Conservation (phyloP, 2,888 invertebrate species). For the Melieria picta region DNA sequence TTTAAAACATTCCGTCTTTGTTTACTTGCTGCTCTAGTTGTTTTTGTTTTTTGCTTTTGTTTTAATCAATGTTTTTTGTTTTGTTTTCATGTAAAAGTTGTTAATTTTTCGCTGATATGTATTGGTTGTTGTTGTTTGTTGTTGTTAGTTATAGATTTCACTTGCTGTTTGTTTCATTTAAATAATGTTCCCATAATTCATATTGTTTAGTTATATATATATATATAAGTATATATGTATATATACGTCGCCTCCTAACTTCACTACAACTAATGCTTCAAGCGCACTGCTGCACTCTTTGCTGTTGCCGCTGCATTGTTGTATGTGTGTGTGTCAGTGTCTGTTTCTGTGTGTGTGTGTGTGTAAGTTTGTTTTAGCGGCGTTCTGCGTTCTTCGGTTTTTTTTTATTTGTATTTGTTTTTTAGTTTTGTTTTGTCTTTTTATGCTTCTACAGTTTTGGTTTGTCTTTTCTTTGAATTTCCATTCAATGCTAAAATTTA, state of each 20-base stretch:
- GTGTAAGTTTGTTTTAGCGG: conserved; percentile 30
- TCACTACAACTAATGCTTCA: conserved; percentile 32
- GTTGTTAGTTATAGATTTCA: conserved; percentile 45
- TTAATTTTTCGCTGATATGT: conserved; percentile 47
- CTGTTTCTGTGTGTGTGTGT: conserved; percentile 43
- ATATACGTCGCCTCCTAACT: conserved; percentile 31
- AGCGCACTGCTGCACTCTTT: conserved; percentile 40
- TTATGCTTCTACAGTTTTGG: conserved; percentile 39
- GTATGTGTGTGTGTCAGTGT: conserved; percentile 40
- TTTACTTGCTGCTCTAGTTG: conserved; percentile 29
- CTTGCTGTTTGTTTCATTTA: conserved; percentile 35
- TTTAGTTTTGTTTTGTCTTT: conserved; percentile 43
- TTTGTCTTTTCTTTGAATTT: conserved; percentile 41
- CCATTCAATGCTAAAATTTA: conserved; percentile 9
- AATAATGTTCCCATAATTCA: conserved; percentile 64
- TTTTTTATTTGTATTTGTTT: conserved; percentile 31
- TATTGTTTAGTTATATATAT: conserved; percentile 56
- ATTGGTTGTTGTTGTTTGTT: conserved; percentile 44
- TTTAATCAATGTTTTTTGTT: conserved; percentile 15
- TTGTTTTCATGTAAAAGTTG: conserved; percentile 43
- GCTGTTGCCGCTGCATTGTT: conserved; percentile 32
- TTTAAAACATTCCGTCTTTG: conserved; percentile 17
- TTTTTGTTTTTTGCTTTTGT: conserved; percentile 17
- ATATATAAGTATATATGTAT: conserved; percentile 32
- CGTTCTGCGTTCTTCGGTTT: conserved; percentile 20